Base-by-base conservation (phyloP, 2,797 vertebrate species). In the Darevskia nairensis region DNA sequence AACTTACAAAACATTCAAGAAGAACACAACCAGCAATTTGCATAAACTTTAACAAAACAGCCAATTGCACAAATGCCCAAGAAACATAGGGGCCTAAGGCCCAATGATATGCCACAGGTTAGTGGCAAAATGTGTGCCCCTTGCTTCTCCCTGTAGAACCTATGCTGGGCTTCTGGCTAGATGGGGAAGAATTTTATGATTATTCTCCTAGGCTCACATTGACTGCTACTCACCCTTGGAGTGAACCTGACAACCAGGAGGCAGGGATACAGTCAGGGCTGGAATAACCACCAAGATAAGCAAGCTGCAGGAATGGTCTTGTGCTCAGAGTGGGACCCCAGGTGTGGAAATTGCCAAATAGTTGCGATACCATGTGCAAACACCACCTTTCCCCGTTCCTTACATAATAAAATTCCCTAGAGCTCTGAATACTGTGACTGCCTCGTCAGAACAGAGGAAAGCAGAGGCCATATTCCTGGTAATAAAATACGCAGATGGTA, bases 1-100 rank as follows among this genome's bases (percentile, higher is more conserved):
- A 19, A 35, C 61, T 80, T 15, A 15, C 6, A 8, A 89, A 91
- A 4, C 44, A 10, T 86, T 6, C 78, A 72, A 88, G 55, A 35
- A 91, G 8, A 1, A 15, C 69, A 92, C 46, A 68, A 88, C 7
- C 32, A 74, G 21, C 72, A 89, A 86, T 0, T 6, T 32, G 35
- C 68, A 41, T 44, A 29, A 90, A 77, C 41, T 23, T 69, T 32
- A n/a, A 41, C 21, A 76, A 8, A 29, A 92, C 83, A 44, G 80
- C 25, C 4, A 77, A 4, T 10, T 81, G 90, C 19, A 69, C 2
- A 61, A 64, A 8, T 19, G 3, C 8, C 4, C 39, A 21, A 32
- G 35, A 85, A 80, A 32, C 80, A 7, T 41, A 1, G 41, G 61
- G 44, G n/a, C 15, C n/a, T 8, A 81, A 23, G 6, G 10, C 17